Evolutionary conservation across 53 echinoderm and acorn worm species (phyloP), one percentile per base, ranked within the genome.

Genomic region (Paelopatides confundens): DNA sequence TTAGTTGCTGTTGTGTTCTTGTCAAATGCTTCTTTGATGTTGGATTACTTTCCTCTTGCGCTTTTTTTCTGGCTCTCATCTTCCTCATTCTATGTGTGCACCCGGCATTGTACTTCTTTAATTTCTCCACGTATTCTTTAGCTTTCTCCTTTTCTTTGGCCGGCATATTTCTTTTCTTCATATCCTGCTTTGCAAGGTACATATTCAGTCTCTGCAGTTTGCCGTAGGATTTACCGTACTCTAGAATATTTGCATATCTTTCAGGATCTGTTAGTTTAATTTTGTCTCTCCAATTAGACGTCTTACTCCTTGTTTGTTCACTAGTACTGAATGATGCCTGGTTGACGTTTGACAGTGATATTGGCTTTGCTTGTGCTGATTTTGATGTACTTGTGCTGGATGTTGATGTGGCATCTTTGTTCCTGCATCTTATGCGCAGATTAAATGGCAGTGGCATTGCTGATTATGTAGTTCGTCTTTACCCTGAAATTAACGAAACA

Each of bases 51-150:
- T 77, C 13, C 49, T 32, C 38, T 32, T 82, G 21, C 31, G 13
- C 21, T 63, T 82, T 82, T 47, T 66, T 46, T 33, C 40, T 66
- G n/a, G 10, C 31, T 38, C 79, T 65, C 34, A 62, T 65, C 3
- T 64, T 79, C 31, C 35, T 88, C 88, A 78, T 63, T 49, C 23
- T 78, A 3, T 26, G 35, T 33, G 53, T 28, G 29, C 77, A 46
- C 38, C 77, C 38, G 34, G 34, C 77, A 23, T 78, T 78, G 35
- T 76, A 50, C 77, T 62, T 77, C 43, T 63, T 87, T 77, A 27
- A 17, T 63, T 79, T 43, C 11, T 78, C 78, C 18, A 32, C 26
- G 65, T 53, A 18, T 14, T 87, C 78, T 12, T 88, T 31, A 34
- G 36, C 79, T 17, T 40, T 62, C 47, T 77, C 18, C 17, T 63